These are phyloP conservation scores for Uropsilus gracilis DNA, from an alignment of 2,113 vertebrate genomes.

Conservation along the genomic window DNA sequence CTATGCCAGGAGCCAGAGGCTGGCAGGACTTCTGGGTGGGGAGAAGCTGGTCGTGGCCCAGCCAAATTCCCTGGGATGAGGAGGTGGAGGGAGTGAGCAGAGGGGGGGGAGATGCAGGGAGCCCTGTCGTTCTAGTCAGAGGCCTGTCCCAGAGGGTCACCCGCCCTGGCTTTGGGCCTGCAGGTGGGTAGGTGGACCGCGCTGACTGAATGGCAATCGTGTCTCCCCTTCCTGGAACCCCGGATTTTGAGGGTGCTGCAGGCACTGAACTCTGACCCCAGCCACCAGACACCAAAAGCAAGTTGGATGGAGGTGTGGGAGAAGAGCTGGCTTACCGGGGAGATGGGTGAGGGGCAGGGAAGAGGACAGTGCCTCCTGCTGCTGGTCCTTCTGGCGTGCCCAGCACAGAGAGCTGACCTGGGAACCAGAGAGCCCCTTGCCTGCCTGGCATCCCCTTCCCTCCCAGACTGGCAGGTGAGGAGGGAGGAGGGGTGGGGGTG, in stretches of 20 bases:
- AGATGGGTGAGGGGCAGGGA: slow-evolving; percentile 49
- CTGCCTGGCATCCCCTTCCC: not conserved
- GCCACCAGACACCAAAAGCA: not conserved
- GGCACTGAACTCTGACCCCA: not conserved
- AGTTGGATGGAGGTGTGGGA: not conserved
- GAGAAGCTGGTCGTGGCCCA: not conserved
- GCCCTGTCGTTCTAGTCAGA: not conserved
- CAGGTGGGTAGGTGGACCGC: not conserved
- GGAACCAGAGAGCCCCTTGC: not conserved
- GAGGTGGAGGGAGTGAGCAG: not conserved
- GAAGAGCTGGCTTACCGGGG: slow-evolving; percentile 25
- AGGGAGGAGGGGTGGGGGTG: not conserved
- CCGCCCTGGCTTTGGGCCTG: not conserved
- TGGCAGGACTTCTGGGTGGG: not conserved
- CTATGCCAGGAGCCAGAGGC: not conserved
- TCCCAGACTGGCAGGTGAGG: not conserved
- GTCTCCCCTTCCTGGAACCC: not conserved
- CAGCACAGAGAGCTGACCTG: not conserved
- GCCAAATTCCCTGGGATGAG: not conserved
- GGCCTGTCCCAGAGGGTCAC: not conserved
- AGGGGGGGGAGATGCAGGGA: not conserved
- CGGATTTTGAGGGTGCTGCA: not conserved
- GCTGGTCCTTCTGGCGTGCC: not conserved
- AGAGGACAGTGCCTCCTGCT: slow-evolving; percentile 51
- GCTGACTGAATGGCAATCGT: not conserved